Evolutionary conservation across 2,797 vertebrate genomes (phyloP), one percentile per base, ranked within the genome.

Genomic region (Cryptoprocta ferox): DNA sequence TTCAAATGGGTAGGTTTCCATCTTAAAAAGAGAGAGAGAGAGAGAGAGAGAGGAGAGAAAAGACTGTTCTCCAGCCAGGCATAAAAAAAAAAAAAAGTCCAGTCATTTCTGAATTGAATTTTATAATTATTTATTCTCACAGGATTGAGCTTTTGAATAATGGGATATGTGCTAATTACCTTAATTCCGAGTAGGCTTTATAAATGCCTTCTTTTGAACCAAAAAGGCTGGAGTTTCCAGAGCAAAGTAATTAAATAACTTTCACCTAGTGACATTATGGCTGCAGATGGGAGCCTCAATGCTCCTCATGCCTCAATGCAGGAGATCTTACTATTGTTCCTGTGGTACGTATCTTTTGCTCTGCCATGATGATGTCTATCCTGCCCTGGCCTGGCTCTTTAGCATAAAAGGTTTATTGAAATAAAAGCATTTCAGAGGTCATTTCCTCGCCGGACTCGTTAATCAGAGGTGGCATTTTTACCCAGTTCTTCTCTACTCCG

Each of bases 341-440:
- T 26, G 82, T 70, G 87, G 63, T 92, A 88, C 91, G 96, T n/a
- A 50, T 95, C 96, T 98, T 96, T 97, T 94, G 93, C 98, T 98
- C 97, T 98, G 50, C 97, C 7, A 0, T 89, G 97, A 94, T 0
- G 10, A 30, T 61, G 71, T 68, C 89, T 94, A 84, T 94, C 84
- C 59, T 86, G 21, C 39, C 66, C 86, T 95, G 95, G 92, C 95
- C 73, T 88, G 95, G 94, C 93, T 98, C 93, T 93, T 97, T 97
- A 95, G 28, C 81, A 97, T 98, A 98, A 98, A 98, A 98, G 97
- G 93, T 94, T 97, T 97, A 96, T 96, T 97, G 98, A 98, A 98
- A 98, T 97, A 97, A 97, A 98, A 98, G 97, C 95, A 61, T 98
- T 98, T 97, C 97, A 90, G 98, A 98, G 98, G 97, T 98, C 97